A percentile compares a stretch with the other conserved stretches of the same genome.
Evolutionary conservation across 2,797 vertebrate species (phyloP).

Genomic region (Ceryle rudis): DNA sequence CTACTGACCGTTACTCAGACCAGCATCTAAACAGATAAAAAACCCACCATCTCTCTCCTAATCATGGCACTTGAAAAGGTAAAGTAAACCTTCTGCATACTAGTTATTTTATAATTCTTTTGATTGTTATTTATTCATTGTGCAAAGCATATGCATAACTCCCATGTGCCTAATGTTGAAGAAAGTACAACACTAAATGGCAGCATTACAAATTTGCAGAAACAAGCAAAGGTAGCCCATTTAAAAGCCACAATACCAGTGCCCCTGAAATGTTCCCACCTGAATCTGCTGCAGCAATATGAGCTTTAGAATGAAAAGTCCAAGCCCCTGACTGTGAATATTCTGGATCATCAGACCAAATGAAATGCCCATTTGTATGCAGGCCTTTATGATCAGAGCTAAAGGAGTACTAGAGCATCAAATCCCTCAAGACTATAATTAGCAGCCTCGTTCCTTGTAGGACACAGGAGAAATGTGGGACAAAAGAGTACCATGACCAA

Average conservation of each 20-base stretch:
- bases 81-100: constrained; percentile 20
- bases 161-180: not conserved
- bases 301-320: not conserved
- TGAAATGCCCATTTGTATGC: not conserved
- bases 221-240: not conserved
- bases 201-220: not conserved
- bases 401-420: not conserved
- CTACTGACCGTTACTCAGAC: constrained; percentile 22
- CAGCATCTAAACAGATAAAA: constrained; percentile 23
- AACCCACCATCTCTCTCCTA: not conserved
- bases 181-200: not conserved
- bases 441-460: not conserved
- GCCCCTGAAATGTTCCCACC: not conserved
- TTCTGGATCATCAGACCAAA: not conserved
- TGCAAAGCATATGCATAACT: not conserved
- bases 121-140: constrained; percentile 20
- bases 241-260: not conserved
- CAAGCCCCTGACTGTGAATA: not conserved
- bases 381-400: not conserved
- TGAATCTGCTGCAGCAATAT: not conserved
- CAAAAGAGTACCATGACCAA: not conserved
- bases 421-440: not conserved
- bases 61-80: not conserved
- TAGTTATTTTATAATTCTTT: constrained; percentile 16
- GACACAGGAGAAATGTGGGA: not conserved